Evolutionary conservation across 2,797 vertebrate species (phyloP).

Genomic region (Myoxocephalus aenaeus): DNA sequence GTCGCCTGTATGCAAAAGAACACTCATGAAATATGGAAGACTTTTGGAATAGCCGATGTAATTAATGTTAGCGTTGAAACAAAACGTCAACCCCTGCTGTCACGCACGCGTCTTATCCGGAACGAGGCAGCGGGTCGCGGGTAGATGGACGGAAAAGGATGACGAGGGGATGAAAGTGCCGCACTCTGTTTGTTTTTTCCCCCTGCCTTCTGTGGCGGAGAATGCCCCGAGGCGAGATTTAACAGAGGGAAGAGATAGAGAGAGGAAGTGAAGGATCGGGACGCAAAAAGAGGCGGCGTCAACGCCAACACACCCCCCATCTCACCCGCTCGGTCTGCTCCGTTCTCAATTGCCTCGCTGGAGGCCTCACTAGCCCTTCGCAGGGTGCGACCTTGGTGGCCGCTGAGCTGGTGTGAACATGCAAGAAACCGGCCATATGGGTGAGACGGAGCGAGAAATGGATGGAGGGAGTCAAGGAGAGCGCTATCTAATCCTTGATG

Average conservation of each 20-base stretch:
- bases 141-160: constrained; percentile 59
- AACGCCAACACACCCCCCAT: constrained; percentile 48
- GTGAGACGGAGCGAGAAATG: constrained; percentile 61
- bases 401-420: constrained; percentile 62
- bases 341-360: constrained; percentile 53
- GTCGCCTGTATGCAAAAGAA: constrained; percentile 60
- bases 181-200: constrained; percentile 58
- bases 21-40: constrained; percentile 80
- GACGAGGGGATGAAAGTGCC: constrained; percentile 75
- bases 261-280: constrained; percentile 59
- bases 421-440: constrained; percentile 63
- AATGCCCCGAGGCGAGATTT: constrained; percentile 75
- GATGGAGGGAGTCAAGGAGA: constrained; percentile 54
- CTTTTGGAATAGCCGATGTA: constrained; percentile 70
- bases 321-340: constrained; percentile 10
- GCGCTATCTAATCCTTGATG: constrained; percentile 57
- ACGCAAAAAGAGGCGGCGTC: constrained; percentile 39
- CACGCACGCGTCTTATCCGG: constrained; percentile 48
- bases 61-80: constrained; percentile 79
- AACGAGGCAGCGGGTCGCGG: constrained; percentile 54
- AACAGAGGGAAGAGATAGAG: constrained; percentile 69
- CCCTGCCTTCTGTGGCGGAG: constrained; percentile 69
- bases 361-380: constrained; percentile 70
- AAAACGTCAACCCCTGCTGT: constrained; percentile 75
- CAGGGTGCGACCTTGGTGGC: constrained; percentile 73